Evolutionary conservation across 2,888 invertebrate species (phyloP).

Genomic region (Leptinotarsa haldemani): DNA sequence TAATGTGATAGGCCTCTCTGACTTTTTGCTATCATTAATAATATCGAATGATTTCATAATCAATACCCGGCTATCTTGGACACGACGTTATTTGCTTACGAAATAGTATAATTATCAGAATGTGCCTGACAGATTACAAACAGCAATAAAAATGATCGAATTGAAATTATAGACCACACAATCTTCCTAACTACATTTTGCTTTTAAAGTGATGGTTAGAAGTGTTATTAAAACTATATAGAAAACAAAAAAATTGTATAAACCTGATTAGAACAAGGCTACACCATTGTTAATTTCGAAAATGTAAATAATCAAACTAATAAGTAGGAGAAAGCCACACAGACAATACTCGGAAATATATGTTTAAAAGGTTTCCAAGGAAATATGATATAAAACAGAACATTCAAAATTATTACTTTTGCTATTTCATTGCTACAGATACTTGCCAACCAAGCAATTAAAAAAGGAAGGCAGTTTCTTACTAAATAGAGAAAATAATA

Average conservation of each 20-base stretch:
- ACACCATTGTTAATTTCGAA: conserved; percentile 13
- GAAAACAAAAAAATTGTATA: conserved; percentile 18
- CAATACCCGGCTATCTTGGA: background rate
- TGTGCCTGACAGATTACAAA: conserved; percentile 6
- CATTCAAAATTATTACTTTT: too few relatives aligned
- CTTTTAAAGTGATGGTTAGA: conserved; percentile 27
- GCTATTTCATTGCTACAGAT: too few relatives aligned
- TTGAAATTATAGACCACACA: conserved; percentile 23
- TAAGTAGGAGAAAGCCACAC: background rate
- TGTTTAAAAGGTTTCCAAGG: background rate
- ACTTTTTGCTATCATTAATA: background rate
- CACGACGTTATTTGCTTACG: conserved; percentile 13
- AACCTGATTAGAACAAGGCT: conserved; percentile 42
- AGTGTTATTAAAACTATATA: conserved; percentile 15
- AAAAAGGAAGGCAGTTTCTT: too few relatives aligned
- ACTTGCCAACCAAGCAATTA: too few relatives aligned
- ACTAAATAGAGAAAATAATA: too few relatives aligned
- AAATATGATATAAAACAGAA: background rate
- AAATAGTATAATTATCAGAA: conserved; percentile 10
- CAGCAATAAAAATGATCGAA: background rate
- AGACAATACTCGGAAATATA: background rate
- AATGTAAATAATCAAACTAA: background rate
- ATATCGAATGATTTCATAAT: background rate
- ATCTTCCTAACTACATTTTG: conserved; percentile 26
- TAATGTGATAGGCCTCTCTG: background rate